phyloP scores from a whole-genome alignment of 2,888 invertebrate genomes.

The Dynastes hyllus region DNA sequence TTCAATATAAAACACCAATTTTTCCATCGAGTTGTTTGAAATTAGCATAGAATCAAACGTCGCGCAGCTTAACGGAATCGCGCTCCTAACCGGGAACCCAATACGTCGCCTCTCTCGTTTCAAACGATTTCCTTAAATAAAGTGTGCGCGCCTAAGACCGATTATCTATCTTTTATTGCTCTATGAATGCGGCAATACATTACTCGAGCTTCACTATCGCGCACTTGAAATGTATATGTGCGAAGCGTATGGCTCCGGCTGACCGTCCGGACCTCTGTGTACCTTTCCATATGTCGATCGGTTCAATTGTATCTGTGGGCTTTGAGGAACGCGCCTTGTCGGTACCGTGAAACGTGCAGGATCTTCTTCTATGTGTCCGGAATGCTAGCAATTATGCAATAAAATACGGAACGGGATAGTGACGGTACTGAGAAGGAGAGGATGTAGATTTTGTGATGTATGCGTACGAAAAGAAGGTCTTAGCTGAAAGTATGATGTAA shows the following conservation, averaged over 20 bases:
- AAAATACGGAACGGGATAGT: background rate
- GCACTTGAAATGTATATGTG: slow-evolving; percentile 22
- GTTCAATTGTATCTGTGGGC: slow-evolving; percentile 17
- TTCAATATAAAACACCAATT: too few species aligned
- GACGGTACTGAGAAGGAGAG: too few species aligned
- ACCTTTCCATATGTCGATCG: background rate
- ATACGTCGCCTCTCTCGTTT: background rate
- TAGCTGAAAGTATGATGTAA: too few species aligned
- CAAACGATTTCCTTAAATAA: slow-evolving; percentile 9
- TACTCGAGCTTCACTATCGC: background rate
- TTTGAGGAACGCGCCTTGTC: slow-evolving; percentile 41
- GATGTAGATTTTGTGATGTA: too few species aligned
- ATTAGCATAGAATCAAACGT: slow-evolving; percentile 10
- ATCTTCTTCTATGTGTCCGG: slow-evolving; percentile 8
- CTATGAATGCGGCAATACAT: slow-evolving; percentile 22
- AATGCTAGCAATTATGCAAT: slow-evolving; percentile 17
- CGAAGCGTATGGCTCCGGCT: background rate
- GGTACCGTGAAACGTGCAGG: background rate
- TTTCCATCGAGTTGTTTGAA: background rate
- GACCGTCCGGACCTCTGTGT: too few species aligned
- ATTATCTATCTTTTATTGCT: slow-evolving; percentile 26
- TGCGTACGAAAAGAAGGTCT: too few species aligned
- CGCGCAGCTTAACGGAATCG: background rate
- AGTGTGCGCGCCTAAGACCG: background rate
- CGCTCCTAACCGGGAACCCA: background rate